These are phyloP conservation scores for Emydoidea blandingii DNA, from an alignment of 2,797 vertebrate species.

Conservation along the genomic window DNA sequence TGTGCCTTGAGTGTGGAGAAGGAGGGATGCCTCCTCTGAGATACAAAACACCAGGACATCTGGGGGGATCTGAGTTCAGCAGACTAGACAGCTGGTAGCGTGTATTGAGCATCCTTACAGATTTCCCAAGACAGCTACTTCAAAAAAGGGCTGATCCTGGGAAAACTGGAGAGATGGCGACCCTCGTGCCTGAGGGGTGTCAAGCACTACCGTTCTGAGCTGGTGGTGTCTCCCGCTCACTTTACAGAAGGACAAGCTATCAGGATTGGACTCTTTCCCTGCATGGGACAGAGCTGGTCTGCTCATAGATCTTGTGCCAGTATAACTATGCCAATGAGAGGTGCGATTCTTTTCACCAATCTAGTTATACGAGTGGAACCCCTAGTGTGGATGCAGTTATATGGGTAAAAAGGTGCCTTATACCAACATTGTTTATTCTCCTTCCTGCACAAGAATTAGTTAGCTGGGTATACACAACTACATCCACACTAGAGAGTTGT, in stretches of 20 bases:
- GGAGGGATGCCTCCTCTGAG: too few relatives aligned
- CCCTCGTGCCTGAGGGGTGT: background rate
- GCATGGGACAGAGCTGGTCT: background rate
- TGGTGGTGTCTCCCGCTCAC: background rate
- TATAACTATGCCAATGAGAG: background rate
- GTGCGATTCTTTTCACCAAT: background rate
- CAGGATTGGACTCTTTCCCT: too few relatives aligned
- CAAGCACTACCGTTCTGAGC: background rate
- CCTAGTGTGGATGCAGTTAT: too few relatives aligned
- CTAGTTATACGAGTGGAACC: too few relatives aligned
- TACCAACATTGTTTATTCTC: too few relatives aligned
- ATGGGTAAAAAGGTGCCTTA: too few relatives aligned
- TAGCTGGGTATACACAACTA: too few relatives aligned
- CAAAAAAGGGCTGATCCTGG: background rate
- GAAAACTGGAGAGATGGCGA: background rate
- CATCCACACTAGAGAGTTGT: too few relatives aligned
- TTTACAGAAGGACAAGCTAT: background rate
- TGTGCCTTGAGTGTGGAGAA: too few relatives aligned
- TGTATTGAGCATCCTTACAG: background rate
- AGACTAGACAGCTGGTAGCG: background rate
- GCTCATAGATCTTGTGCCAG: background rate
- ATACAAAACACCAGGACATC: too few relatives aligned
- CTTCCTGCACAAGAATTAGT: too few relatives aligned
- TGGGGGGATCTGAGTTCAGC: background rate
- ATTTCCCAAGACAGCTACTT: background rate